Conservation (phyloP, 2,113 vertebrate species). For the Phainopepla nitens region DNA sequence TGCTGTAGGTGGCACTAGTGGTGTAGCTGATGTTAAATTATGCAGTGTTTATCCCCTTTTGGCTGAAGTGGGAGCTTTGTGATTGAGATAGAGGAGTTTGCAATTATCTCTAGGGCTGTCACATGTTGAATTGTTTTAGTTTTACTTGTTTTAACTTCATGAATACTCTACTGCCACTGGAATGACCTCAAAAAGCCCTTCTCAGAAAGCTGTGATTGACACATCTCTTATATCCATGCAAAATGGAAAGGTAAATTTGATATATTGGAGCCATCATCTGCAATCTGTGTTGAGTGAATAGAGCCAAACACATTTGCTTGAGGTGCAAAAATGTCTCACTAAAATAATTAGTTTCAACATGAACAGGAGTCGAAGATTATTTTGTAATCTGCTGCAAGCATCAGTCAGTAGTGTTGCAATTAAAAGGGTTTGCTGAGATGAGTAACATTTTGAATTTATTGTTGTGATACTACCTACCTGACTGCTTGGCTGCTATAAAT, state of each 20-base stretch:
- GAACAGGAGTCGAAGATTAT: background rate
- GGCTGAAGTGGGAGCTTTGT: background rate
- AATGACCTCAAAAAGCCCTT: background rate
- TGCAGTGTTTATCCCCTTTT: background rate
- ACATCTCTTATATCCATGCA: background rate
- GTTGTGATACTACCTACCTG: background rate
- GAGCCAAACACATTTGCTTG: background rate
- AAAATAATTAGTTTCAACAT: background rate
- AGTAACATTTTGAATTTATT: background rate
- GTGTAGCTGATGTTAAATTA: background rate
- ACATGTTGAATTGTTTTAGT: background rate
- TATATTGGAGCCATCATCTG: background rate
- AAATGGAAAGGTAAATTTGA: background rate
- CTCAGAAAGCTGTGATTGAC: background rate
- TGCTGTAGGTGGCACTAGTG: slow-evolving; percentile 16
- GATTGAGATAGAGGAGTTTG: background rate
- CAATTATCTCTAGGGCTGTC: background rate
- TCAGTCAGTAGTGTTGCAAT: background rate
- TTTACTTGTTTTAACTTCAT: background rate
- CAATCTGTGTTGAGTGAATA: background rate
- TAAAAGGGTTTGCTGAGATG: background rate
- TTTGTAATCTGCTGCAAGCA: background rate
- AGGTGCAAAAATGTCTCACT: background rate
- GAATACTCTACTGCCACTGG: background rate
- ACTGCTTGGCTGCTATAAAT: background rate